phyloP scores from a whole-genome alignment of 2,113 vertebrate genomes.

The Sitta europaea region DNA sequence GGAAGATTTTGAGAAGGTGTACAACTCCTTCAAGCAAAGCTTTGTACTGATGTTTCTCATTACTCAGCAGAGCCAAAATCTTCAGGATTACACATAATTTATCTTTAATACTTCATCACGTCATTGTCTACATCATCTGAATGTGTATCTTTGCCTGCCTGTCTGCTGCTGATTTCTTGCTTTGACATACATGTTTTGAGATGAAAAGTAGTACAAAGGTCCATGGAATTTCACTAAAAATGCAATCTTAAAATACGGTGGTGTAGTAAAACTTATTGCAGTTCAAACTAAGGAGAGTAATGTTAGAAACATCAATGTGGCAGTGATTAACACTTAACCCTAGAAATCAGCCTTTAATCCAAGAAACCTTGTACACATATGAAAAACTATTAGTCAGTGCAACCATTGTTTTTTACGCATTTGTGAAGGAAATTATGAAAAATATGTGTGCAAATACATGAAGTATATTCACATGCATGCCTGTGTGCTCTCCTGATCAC shows the following conservation, averaged over 20 bases:
- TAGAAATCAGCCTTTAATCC: not conserved
- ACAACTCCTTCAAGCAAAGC: not conserved
- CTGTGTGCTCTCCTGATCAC: not conserved
- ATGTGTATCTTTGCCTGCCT: not conserved
- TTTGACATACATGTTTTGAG: not conserved
- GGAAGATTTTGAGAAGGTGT: not conserved
- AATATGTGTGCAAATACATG: not conserved
- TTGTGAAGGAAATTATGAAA: not conserved
- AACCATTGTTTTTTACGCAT: not conserved
- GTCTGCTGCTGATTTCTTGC: not conserved
- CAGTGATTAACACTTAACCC: not conserved
- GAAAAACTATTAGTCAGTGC: not conserved
- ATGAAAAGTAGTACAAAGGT: not conserved
- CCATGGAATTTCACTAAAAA: not conserved
- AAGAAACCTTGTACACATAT: not conserved
- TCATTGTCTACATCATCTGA: not conserved
- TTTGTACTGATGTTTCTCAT: not conserved
- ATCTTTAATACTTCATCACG: not conserved
- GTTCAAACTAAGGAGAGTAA: not conserved
- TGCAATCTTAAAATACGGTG: not conserved
- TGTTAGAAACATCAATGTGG: not conserved
- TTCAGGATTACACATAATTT: not conserved
- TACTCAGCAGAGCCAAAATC: not conserved
- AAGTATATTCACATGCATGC: not conserved
- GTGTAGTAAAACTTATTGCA: not conserved